phyloP scores from a whole-genome alignment of 2,888 invertebrate species.

The Amphiduros pacificus region DNA sequence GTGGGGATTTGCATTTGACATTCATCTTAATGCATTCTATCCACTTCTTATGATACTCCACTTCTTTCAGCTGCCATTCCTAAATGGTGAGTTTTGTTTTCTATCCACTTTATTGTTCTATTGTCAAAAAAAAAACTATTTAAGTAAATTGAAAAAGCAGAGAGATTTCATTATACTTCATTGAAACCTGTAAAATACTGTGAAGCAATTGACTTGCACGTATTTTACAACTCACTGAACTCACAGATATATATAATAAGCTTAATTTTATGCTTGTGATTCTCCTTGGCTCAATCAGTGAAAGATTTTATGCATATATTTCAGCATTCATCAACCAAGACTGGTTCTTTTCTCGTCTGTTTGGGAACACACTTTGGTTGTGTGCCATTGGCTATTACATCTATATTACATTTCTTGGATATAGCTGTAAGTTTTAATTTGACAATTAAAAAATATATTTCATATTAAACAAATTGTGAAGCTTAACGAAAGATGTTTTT shows the following conservation, averaged over 20 bases:
- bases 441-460: neutral
- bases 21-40: constrained; percentile 97
- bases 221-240: too few relatives aligned
- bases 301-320: constrained; percentile 37
- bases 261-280: too few relatives aligned
- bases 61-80: constrained; percentile 83
- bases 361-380: constrained; percentile 93
- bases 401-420: constrained; percentile 96
- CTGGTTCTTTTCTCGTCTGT: constrained; percentile 76
- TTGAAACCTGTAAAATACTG: too few relatives aligned
- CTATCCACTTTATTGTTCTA: neutral
- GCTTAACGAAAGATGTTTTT: too few relatives aligned
- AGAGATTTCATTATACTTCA: neutral
- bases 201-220: too few relatives aligned
- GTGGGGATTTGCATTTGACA: constrained; percentile 98
- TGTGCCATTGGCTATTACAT: constrained; percentile 87
- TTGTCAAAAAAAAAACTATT: too few relatives aligned
- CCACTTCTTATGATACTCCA: constrained; percentile 93
- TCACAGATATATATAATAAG: too few relatives aligned
- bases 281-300: too few relatives aligned
- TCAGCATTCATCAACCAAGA: constrained; percentile 78
- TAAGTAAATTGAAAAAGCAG: too few relatives aligned
- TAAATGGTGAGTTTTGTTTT: constrained; percentile 46
- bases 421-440: constrained; percentile 66
- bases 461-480: neutral